These are phyloP conservation scores for Cnemophilus loriae DNA, from an alignment of 2,113 vertebrate species.

Conservation along the genomic window DNA sequence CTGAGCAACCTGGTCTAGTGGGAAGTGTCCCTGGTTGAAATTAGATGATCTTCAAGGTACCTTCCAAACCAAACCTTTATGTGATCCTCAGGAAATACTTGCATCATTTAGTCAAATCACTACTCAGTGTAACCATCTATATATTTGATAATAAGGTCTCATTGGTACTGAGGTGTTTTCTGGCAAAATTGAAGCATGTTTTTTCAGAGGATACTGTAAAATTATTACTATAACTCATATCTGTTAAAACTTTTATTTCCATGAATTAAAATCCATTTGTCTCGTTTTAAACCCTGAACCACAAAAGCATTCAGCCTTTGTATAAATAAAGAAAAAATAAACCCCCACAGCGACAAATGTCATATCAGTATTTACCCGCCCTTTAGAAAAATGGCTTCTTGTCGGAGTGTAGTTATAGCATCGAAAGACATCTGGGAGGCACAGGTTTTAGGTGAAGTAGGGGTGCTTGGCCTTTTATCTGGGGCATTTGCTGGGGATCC, in stretches of 20 bases:
- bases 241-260: not conserved
- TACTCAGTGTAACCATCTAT: not conserved
- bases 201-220: not conserved
- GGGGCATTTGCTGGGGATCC: conserved; percentile 31
- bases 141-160: not conserved
- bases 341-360: not conserved
- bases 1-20: not conserved
- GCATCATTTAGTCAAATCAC: not conserved
- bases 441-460: conserved; percentile 73
- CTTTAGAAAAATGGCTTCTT: conserved; percentile 88
- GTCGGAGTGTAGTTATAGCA: conserved; percentile 79
- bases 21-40: not conserved
- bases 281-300: not conserved
- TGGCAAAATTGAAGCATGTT: not conserved
- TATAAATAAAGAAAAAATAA: not conserved
- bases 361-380: conserved; percentile 74
- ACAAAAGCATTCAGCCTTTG: not conserved
- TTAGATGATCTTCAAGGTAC: not conserved
- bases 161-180: not conserved
- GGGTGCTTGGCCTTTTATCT: conserved; percentile 23
- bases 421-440: conserved; percentile 76
- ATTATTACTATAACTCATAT: not conserved
- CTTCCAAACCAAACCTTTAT: not conserved
- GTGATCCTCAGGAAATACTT: not conserved
- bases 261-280: not conserved